phyloP scores from a whole-genome alignment of 2,113 vertebrate species.

The Phyllostomus hastatus region DNA sequence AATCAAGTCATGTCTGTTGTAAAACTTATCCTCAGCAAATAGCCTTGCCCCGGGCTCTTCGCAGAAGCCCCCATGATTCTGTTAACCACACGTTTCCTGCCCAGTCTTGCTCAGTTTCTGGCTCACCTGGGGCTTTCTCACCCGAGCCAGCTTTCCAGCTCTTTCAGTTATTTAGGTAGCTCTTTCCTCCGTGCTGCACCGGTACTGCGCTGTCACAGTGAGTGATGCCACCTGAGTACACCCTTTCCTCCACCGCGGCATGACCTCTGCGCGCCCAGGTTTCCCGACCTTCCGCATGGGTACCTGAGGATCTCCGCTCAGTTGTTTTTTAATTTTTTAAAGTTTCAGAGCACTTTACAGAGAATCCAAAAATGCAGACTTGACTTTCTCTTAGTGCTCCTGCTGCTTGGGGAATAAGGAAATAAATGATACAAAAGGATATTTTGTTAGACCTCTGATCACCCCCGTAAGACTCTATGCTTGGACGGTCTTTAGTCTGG shows the following conservation, averaged over 20 bases:
- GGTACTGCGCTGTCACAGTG: fast-evolving
- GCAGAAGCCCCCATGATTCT: neutral
- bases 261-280: neutral
- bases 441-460: neutral
- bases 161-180: neutral
- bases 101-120: neutral
- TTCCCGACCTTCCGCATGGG: neutral
- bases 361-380: neutral
- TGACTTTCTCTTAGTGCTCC: neutral
- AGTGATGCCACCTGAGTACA: neutral
- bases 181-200: neutral
- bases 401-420: neutral
- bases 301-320: neutral
- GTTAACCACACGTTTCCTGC: fast-evolving
- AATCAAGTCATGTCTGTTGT: neutral
- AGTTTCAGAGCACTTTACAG: neutral
- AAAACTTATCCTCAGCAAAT: neutral
- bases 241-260: neutral
- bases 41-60: neutral
- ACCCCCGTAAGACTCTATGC: neutral
- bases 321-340: neutral
- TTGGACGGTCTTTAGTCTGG: neutral
- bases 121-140: neutral
- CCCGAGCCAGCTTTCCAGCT: neutral
- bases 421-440: neutral